A percentile compares a stretch with the other conserved stretches of the same genome.
Evolutionary conservation across 2,113 vertebrate genomes (phyloP).

Genomic region (Tauraco erythrolophus): DNA sequence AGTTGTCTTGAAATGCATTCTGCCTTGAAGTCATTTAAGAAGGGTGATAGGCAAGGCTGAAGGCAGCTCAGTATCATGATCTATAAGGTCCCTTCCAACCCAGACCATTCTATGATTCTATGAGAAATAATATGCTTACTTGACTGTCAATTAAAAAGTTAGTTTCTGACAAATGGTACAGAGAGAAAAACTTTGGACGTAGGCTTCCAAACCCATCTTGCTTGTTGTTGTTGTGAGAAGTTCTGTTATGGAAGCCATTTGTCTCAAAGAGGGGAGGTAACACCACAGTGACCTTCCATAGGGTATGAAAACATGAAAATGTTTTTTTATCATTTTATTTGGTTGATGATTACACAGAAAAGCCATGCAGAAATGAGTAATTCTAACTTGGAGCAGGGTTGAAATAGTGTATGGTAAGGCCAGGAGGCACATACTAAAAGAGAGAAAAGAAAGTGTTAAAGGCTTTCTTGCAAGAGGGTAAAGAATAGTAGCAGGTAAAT

Average conservation of each 20-base stretch:
- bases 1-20: background rate
- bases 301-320: background rate
- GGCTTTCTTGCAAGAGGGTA: fast-evolving
- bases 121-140: background rate
- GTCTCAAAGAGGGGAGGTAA: background rate
- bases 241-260: background rate
- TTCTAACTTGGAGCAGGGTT: background rate
- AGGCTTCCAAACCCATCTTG: background rate
- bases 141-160: background rate
- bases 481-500: background rate
- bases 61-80: background rate
- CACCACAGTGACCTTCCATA: background rate
- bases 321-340: background rate
- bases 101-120: no score
- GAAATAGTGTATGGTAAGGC: background rate
- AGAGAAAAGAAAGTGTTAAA: background rate
- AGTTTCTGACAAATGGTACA: background rate
- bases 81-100: no score
- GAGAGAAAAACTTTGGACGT: background rate
- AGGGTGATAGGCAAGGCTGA: background rate
- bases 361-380: background rate
- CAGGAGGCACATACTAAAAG: background rate
- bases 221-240: background rate
- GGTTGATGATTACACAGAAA: background rate
- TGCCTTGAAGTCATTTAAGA: background rate